Evolutionary conservation across 2,888 invertebrate genomes (phyloP), one percentile per base, ranked within the genome.

Genomic region (Coelinius sp.): DNA sequence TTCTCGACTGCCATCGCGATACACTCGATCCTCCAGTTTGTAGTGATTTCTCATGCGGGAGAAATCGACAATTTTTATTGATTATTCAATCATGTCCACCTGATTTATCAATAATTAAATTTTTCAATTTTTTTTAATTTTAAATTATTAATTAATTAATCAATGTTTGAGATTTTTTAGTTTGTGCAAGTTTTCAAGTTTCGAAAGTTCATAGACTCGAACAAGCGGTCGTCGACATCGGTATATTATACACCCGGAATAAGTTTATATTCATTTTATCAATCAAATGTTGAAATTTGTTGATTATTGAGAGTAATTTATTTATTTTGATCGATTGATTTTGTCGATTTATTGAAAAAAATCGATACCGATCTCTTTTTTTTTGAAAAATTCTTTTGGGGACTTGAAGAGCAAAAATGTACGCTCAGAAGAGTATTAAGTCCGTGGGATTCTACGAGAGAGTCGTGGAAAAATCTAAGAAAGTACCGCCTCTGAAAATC

Each of bases 361-460:
- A n/a, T n/a, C n/a, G n/a, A n/a, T n/a, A n/a, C n/a, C n/a, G n/a
- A n/a, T n/a, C n/a, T n/a, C n/a, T n/a, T n/a, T n/a, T 56, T 67
- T 22, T 27, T 8, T 31, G 12, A 41, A n/a, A 10, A 22, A 46
- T 22, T 24, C 25, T 31, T 31, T 31, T 5, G 3, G 3, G 31
- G 31, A 25, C 22, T 49, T 10, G n/a, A 52, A 27, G 27, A 17
- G 31, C 6, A 46, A 71, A 63, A 49, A 76, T 75, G 76, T 25
- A 71, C 22, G 31, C 25, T 3, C 44, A 44, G 25, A 73, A 65
- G 17, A 35, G 17, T 70, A 75, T 69, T 91, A 91, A 77, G 87
- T 88, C 41, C 89, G 92, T 76, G 90, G 91, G 17, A 82, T 90
- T 24, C 93, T 93, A 0, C 93, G 89, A 82, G 89, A 93, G 35